A percentile compares a stretch with the other conserved stretches of the same genome.
Evolutionary conservation across 2,888 invertebrate genomes (phyloP).

Genomic region (Microplitis deprimator): DNA sequence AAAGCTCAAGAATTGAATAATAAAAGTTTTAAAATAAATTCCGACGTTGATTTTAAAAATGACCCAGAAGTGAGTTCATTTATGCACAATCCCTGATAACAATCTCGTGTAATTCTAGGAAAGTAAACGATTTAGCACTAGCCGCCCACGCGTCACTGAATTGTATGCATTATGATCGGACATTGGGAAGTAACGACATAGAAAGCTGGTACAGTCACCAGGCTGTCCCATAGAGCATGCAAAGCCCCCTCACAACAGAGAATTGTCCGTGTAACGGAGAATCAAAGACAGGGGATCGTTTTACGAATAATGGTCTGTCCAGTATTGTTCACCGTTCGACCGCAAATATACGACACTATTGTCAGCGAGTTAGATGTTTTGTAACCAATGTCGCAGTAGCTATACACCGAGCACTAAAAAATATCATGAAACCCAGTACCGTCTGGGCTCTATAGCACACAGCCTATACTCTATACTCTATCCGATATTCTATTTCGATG

Average conservation of each 20-base stretch:
- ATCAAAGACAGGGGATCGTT: slow-evolving; percentile 25
- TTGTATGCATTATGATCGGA: slow-evolving; percentile 51
- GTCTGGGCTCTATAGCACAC: too few species aligned
- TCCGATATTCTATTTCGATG: background rate
- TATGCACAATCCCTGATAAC: too few species aligned
- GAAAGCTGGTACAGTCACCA: background rate
- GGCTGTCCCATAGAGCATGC: slow-evolving; percentile 8
- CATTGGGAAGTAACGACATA: slow-evolving; percentile 49
- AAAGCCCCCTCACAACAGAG: slow-evolving; percentile 23
- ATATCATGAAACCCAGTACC: background rate
- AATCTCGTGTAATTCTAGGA: slow-evolving; percentile 42
- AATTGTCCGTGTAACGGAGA: slow-evolving; percentile 26
- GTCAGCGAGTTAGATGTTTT: slow-evolving; percentile 4
- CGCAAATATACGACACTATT: slow-evolving; percentile 33
- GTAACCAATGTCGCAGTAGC: slow-evolving; percentile 16
- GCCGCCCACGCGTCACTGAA: slow-evolving; percentile 46
- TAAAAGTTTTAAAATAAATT: too few species aligned
- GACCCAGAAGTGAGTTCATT: too few species aligned
- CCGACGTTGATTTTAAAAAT: too few species aligned
- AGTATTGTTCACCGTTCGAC: slow-evolving; percentile 32
- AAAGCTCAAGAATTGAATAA: too few species aligned
- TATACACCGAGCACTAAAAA: background rate
- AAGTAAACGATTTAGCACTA: slow-evolving; percentile 52
- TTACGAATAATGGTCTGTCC: slow-evolving; percentile 33
- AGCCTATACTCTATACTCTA: too few species aligned